A percentile compares a stretch with the other conserved stretches of the same genome.
These are phyloP conservation scores for Gari tellinella DNA, from an alignment of 2,888 invertebrate species.

Conservation along the genomic window DNA sequence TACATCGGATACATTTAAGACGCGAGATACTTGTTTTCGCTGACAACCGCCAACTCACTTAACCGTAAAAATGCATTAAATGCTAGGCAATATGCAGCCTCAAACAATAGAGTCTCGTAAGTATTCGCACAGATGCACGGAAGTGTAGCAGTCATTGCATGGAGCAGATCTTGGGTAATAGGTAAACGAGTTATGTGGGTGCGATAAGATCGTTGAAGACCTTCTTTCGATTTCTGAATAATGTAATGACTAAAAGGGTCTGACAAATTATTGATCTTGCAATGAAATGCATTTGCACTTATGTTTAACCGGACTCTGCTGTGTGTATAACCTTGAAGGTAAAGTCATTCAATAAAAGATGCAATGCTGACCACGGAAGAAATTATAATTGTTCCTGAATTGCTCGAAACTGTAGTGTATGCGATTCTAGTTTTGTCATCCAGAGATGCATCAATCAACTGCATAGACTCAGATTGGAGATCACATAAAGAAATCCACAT, in stretches of 20 bases:
- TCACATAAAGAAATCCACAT: too few relatives aligned
- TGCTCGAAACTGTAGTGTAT: too few relatives aligned
- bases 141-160: constrained; percentile 1
- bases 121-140: constrained; percentile 13
- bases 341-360: constrained; percentile 2
- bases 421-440: too few relatives aligned
- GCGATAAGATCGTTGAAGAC: neutral
- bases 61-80: constrained; percentile 38
- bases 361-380: neutral
- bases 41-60: constrained; percentile 1
- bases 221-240: constrained; percentile 4
- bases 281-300: too few relatives aligned
- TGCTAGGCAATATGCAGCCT: constrained; percentile 32
- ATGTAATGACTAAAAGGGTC: neutral
- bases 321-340: neutral
- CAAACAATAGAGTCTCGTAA: constrained; percentile 30
- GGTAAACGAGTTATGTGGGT: neutral
- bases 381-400: too few relatives aligned
- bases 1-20: too few relatives aligned
- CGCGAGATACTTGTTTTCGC: too few relatives aligned
- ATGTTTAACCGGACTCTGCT: neutral
- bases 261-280: neutral
- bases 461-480: too few relatives aligned
- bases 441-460: too few relatives aligned
- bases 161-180: neutral